Conservation (phyloP, 2,797 vertebrate genomes). For the Girardinus metallicus region DNA sequence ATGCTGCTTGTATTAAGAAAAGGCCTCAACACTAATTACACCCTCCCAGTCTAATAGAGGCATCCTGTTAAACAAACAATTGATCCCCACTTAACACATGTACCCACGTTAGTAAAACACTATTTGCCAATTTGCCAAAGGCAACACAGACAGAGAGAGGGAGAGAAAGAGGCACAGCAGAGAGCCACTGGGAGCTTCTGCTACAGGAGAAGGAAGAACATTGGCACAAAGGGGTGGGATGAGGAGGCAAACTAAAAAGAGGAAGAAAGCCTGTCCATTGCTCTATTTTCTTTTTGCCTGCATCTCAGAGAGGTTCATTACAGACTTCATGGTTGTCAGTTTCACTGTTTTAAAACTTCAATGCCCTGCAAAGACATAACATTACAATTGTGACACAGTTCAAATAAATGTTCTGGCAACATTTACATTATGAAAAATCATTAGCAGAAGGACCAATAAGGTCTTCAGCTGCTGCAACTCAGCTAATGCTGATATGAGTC, state of each 20-base stretch:
- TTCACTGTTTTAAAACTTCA: constrained; percentile 77
- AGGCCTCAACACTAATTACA: constrained; percentile 85
- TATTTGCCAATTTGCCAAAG: constrained; percentile 92
- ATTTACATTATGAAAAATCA: background rate
- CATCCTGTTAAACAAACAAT: constrained; percentile 88
- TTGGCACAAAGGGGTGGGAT: constrained; percentile 19
- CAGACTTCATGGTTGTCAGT: constrained; percentile 82
- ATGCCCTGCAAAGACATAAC: constrained; percentile 82
- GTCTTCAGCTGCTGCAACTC: background rate
- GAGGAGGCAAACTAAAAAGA: constrained; percentile 21
- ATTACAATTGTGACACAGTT: background rate
- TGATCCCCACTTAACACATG: constrained; percentile 85
- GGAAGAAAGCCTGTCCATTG: constrained; percentile 58
- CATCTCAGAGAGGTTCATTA: constrained; percentile 63
- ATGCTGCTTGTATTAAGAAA: constrained; percentile 76
- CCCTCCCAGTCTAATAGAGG: constrained; percentile 86
- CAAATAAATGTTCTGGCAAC: background rate
- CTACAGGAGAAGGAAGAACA: constrained; percentile 52
- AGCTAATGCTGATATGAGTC: background rate
- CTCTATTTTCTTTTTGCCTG: constrained; percentile 58
- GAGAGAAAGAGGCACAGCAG: constrained; percentile 56
- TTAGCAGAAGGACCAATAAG: background rate
- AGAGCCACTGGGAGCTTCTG: constrained; percentile 64
- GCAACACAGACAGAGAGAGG: constrained; percentile 73
- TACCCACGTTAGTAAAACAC: constrained; percentile 87